A percentile compares a stretch with the other conserved stretches of the same genome.
These are phyloP conservation scores for Setipinna tenuifilis DNA, from an alignment of 2,797 vertebrate genomes.

Conservation along the genomic window DNA sequence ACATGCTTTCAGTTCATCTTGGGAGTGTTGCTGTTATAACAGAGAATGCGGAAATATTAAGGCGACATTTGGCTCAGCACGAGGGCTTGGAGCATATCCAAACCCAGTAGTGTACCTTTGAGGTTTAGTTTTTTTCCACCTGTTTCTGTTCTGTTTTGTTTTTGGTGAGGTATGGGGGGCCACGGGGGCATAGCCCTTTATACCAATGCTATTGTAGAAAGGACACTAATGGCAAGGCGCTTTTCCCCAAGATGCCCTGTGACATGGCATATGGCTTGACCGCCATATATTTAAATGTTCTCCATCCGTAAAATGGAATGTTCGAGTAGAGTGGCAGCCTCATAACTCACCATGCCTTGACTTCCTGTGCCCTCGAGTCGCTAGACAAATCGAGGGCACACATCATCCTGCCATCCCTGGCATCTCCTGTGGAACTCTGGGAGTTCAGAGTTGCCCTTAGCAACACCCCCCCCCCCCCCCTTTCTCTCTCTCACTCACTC, in stretches of 20 bases:
- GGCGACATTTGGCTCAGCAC: constrained; percentile 51
- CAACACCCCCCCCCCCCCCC: constrained; percentile 16
- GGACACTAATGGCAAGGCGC: not conserved
- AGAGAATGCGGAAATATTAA: constrained; percentile 47
- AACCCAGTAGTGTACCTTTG: not conserved
- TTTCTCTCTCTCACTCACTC: not conserved
- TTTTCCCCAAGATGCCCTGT: not conserved
- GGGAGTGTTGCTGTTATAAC: constrained; percentile 48
- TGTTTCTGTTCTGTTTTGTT: not conserved
- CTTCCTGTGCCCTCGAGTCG: constrained; percentile 31
- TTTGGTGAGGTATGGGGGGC: no score
- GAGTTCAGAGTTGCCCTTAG: constrained; percentile 41
- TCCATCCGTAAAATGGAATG: constrained; percentile 48
- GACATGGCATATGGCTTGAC: constrained; percentile 25
- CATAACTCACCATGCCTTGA: constrained; percentile 56
- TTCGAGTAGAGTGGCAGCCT: constrained; percentile 54
- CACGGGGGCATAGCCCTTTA: not conserved
- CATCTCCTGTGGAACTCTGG: not conserved
- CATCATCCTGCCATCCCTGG: constrained; percentile 32
- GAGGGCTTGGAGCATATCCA: not conserved
- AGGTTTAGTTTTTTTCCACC: not conserved
- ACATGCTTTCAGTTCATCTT: constrained; percentile 43
- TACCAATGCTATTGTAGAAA: not conserved
- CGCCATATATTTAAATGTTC: constrained; percentile 60
- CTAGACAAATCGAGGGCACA: constrained; percentile 47